These are phyloP conservation scores for Chroicocephalus ridibundus DNA, from an alignment of 2,113 vertebrate genomes.

Conservation along the genomic window DNA sequence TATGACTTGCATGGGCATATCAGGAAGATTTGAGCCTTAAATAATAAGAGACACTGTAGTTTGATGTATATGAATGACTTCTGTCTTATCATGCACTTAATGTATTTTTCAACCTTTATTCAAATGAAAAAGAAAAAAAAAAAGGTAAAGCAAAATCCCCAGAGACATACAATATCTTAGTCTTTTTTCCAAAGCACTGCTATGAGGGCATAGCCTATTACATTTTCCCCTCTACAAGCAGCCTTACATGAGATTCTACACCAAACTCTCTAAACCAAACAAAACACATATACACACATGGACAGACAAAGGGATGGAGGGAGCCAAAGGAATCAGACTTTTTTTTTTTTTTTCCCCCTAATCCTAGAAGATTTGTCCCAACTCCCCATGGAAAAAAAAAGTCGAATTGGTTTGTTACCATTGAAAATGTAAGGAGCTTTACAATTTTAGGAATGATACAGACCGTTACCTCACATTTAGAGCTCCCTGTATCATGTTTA, in stretches of 20 bases:
- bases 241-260: constrained; percentile 6
- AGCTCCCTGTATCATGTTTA: background rate
- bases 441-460: background rate
- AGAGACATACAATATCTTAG: background rate
- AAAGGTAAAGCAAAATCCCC: background rate
- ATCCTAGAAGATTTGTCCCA: background rate
- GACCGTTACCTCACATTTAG: background rate
- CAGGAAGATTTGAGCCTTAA: background rate
- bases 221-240: background rate
- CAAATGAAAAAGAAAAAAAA: background rate
- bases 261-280: background rate
- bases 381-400: background rate
- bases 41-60: background rate
- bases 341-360: background rate
- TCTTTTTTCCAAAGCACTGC: background rate
- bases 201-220: background rate
- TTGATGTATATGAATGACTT: background rate
- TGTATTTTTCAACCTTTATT: background rate
- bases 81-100: background rate
- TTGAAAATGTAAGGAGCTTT: background rate
- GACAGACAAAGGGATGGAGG: background rate
- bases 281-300: background rate
- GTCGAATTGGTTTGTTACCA: background rate
- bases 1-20: background rate
- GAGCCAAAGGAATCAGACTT: background rate